Conservation (phyloP, 1,140 invertebrate genomes). For the Temnothorax nylanderi region DNA sequence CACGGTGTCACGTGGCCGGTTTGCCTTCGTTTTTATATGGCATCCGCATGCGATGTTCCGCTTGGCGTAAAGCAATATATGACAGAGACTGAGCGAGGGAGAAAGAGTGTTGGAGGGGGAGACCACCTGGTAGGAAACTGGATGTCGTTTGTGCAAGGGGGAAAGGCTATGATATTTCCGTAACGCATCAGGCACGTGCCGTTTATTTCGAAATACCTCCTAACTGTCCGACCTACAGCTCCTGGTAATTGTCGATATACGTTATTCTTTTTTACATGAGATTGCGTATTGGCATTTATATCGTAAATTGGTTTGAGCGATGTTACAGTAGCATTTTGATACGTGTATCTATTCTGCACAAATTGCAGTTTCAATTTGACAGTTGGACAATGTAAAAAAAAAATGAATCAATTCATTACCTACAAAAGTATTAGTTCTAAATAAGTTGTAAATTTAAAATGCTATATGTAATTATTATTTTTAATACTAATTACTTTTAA, state of each 20-base stretch:
- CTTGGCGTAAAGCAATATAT: constrained; percentile 27
- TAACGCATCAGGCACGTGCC: constrained; percentile 54
- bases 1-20: constrained; percentile 46
- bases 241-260: constrained; percentile 57
- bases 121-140: constrained; percentile 71
- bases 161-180: constrained; percentile 61
- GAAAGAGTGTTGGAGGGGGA: constrained; percentile 24
- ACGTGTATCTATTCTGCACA: neutral
- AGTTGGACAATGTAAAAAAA: neutral
- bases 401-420: neutral
- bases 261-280: neutral
- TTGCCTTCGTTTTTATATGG: constrained; percentile 73
- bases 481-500: neutral
- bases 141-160: constrained; percentile 19
- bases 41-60: constrained; percentile 49
- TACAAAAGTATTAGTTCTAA: neutral
- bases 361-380: neutral
- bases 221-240: constrained; percentile 45
- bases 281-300: neutral
- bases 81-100: constrained; percentile 10
- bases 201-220: constrained; percentile 64
- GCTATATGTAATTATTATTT: neutral
- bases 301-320: neutral
- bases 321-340: constrained; percentile 1
- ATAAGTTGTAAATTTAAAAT: neutral